Evolutionary conservation across 2,797 vertebrate genomes (phyloP).

Genomic region (Vultur gryphus): DNA sequence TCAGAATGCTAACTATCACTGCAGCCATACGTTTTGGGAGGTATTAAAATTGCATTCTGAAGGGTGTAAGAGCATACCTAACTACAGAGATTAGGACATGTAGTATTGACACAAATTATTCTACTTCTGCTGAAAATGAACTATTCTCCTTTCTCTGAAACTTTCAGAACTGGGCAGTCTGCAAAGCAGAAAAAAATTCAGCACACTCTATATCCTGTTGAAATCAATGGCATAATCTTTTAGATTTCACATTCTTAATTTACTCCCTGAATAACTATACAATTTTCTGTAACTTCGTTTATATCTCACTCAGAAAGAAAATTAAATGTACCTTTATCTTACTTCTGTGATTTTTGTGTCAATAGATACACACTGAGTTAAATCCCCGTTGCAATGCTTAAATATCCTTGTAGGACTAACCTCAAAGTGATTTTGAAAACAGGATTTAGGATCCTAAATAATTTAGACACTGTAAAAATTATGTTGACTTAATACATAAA

Average conservation of each 20-base stretch:
- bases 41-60: not conserved
- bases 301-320: not conserved
- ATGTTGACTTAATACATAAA: not conserved
- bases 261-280: fast-evolving
- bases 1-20: not conserved
- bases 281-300: not conserved
- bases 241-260: not conserved
- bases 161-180: not conserved
- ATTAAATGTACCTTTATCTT: not conserved
- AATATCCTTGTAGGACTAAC: not conserved
- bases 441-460: not conserved
- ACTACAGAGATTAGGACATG: not conserved
- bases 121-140: not conserved
- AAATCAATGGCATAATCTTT: not conserved
- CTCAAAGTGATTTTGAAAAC: not conserved
- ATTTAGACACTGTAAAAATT: not conserved
- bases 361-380: not conserved
- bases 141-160: not conserved
- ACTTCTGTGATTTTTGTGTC: not conserved
- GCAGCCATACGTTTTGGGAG: not conserved
- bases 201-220: fast-evolving
- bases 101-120: not conserved
- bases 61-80: fast-evolving
- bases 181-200: not conserved
- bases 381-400: not conserved